Percentiles rank a stretch among this genome's conserved stretches.
These are phyloP conservation scores for Solea senegalensis DNA, from an alignment of 2,113 vertebrate genomes.

Conservation along the genomic window DNA sequence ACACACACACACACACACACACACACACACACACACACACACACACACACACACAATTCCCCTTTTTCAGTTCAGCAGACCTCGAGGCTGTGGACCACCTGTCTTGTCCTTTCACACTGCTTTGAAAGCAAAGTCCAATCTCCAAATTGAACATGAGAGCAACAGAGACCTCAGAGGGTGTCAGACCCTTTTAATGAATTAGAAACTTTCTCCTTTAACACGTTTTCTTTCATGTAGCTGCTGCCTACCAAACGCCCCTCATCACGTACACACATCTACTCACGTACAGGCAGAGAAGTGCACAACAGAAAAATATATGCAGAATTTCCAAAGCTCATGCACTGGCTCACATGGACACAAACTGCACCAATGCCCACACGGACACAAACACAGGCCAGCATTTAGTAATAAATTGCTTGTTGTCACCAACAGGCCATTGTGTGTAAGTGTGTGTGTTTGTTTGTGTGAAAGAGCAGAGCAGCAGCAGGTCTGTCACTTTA, in stretches of 20 bases:
- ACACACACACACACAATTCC: background rate
- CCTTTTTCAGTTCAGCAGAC: slow-evolving; percentile 55
- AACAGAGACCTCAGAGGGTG: slow-evolving; percentile 62
- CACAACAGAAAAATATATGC: background rate
- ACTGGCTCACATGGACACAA: slow-evolving; percentile 6
- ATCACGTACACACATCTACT: background rate
- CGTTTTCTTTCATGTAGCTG: slow-evolving; percentile 56
- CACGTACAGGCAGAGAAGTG: slow-evolving; percentile 1
- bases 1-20: slow-evolving; percentile 7
- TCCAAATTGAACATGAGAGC: slow-evolving; percentile 81
- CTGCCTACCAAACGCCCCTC: slow-evolving; percentile 9
- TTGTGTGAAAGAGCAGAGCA: slow-evolving; percentile 35
- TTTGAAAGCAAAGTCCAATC: slow-evolving; percentile 76
- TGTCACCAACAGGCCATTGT: slow-evolving; percentile 60
- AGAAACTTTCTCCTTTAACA: slow-evolving; percentile 74
- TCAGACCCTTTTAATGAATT: slow-evolving; percentile 77
- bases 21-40: slow-evolving; percentile 20
- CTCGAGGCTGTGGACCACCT: slow-evolving; percentile 54
- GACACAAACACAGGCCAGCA: slow-evolving; percentile 50
- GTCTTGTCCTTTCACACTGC: slow-evolving; percentile 61
- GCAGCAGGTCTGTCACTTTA: slow-evolving; percentile 77
- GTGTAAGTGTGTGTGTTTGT: slow-evolving; percentile 41
- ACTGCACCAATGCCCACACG: slow-evolving; percentile 1
- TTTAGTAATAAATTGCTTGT: slow-evolving; percentile 75
- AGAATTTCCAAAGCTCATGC: slow-evolving; percentile 22